Base-by-base conservation (phyloP, 2,797 vertebrate genomes). In the Hippocampus kuda region DNA sequence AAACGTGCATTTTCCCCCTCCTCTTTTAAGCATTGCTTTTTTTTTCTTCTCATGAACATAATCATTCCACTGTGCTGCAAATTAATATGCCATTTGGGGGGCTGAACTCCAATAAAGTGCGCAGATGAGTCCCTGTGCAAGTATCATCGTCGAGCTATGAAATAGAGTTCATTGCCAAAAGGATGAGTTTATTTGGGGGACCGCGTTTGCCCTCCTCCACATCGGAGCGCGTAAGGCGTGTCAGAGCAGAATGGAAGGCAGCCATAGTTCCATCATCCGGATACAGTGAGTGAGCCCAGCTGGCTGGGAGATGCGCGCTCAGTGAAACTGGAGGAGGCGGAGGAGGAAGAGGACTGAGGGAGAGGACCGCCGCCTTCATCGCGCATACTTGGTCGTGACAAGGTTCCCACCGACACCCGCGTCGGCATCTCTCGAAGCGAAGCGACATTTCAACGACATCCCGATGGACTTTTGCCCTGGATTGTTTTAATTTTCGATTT, bases 241-340 rank as follows among this genome's bases (percentile, higher is more conserved):
- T 56, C 66, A 38, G 66, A 80, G 84, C 86, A 61, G 59, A 34
- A 76, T 88, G 89, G 82, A 91, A 78, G 80, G 79, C 89, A 91
- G 90, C 90, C 89, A 86, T 84, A 86, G 89, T 61, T 89, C 89
- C 79, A 81, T 88, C 92, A 81, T 82, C 84, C 59, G 84, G 75
- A 79, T 72, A 88, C 85, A 81, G 89, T 88, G 92, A 92, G 89
- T 75, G 89, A 89, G 89, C 88, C 82, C 86, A 87, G 91, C 89
- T 80, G 86, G 88, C 86, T 80, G 85, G 89, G 86, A 80, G 84
- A 86, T 81, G 87, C 80, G 83, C 85, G 79, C 87, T 78, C 81
- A 78, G 81, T 81, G 72, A 80, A 77, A 73, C 74, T 59, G 67
- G 49, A 77, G 76, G 83, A 81, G 76, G 64, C 83, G 63, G 63